phyloP scores from a whole-genome alignment of 2,888 invertebrate genomes.

The Tetheella fluctuosa region DNA sequence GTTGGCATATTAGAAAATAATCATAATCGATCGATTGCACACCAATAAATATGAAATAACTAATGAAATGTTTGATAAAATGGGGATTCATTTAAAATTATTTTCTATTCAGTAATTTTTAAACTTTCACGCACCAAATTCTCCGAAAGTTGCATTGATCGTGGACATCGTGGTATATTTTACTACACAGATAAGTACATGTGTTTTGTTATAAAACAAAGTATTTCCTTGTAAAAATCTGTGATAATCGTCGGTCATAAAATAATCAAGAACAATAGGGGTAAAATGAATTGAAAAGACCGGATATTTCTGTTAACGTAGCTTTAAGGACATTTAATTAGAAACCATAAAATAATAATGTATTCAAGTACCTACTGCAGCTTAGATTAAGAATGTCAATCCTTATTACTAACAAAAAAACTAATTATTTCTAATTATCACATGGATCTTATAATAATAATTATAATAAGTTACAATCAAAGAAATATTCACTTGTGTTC shows the following conservation, averaged over 20 bases:
- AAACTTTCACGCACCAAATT: too few relatives aligned
- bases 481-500: too few relatives aligned
- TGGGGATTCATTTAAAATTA: neutral
- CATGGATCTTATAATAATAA: neutral
- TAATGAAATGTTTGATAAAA: too few relatives aligned
- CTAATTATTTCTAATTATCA: neutral
- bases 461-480: too few relatives aligned
- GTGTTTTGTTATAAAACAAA: neutral
- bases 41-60: too few relatives aligned
- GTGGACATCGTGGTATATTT: too few relatives aligned
- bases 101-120: too few relatives aligned
- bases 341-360: neutral
- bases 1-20: neutral
- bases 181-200: neutral
- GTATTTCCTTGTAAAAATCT: neutral
- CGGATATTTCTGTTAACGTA: neutral
- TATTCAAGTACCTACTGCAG: neutral
- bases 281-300: neutral
- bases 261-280: neutral
- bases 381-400: neutral
- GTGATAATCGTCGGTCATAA: neutral
- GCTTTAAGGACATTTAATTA: neutral
- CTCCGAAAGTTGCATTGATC: too few relatives aligned
- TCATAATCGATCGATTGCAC: neutral
- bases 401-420: conserved; percentile 1